A percentile compares a stretch with the other conserved stretches of the same genome.
Conservation (phyloP, 2,888 invertebrate species). For the Sarcophaga variegata region DNA sequence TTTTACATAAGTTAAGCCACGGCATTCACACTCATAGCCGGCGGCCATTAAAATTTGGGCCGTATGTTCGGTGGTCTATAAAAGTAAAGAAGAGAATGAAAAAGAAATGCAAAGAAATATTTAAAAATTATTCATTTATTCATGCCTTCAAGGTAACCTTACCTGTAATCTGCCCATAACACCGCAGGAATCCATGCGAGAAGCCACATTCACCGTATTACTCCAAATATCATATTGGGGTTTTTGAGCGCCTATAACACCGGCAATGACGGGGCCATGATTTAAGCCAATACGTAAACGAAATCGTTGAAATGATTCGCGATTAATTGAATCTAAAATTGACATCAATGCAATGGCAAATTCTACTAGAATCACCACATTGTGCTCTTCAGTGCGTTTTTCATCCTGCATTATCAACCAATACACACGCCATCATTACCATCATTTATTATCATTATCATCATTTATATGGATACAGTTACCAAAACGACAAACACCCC, state of each 20-base stretch:
- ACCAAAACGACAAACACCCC: too few species aligned
- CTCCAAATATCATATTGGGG: slow-evolving; percentile 99
- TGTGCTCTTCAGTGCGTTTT: slow-evolving; percentile 91
- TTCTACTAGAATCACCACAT: slow-evolving; percentile 94
- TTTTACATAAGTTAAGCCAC: slow-evolving; percentile 96
- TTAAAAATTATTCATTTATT: neutral
- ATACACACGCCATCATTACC: neutral
- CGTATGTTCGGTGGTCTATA: slow-evolving; percentile 90
- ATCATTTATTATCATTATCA: slow-evolving; percentile 2
- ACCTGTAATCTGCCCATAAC: slow-evolving; percentile 93
- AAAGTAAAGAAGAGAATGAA: slow-evolving; percentile 29
- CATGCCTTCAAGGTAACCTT: slow-evolving; percentile 53
- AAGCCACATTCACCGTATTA: slow-evolving; percentile 98
- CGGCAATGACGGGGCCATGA: slow-evolving; percentile 90
- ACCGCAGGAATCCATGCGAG: slow-evolving; percentile 98
- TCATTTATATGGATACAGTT: neutral
- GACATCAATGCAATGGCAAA: slow-evolving; percentile 96
- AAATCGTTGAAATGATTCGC: slow-evolving; percentile 98
- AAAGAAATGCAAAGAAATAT: slow-evolving; percentile 22
- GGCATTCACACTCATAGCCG: slow-evolving; percentile 93
- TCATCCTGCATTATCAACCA: slow-evolving; percentile 82
- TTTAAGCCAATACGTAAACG: slow-evolving; percentile 91
- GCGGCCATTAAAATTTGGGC: slow-evolving; percentile 91
- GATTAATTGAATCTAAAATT: slow-evolving; percentile 96
- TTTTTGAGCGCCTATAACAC: slow-evolving; percentile 98